phyloP scores from a whole-genome alignment of 2,888 invertebrate species.

The Nomada goodeniana region DNA sequence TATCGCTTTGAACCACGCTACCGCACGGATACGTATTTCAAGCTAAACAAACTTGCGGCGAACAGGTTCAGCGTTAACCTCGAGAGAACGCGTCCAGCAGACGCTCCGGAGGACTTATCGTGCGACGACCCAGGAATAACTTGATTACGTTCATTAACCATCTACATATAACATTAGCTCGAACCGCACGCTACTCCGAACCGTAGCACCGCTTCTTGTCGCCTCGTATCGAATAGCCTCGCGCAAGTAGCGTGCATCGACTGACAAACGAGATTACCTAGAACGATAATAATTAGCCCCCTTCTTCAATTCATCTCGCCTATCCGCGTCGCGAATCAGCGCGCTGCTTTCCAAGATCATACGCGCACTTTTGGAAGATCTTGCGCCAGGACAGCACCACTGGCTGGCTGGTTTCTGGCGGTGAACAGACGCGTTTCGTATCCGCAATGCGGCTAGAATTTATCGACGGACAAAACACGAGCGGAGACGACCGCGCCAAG shows the following conservation, averaged over 20 bases:
- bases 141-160: constrained; percentile 45
- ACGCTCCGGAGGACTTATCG: constrained; percentile 28
- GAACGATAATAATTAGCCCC: constrained; percentile 53
- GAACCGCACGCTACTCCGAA: constrained; percentile 3
- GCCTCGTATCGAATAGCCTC: constrained; percentile 27
- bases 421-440: constrained; percentile 14
- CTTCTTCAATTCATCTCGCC: constrained; percentile 25
- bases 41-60: too few species aligned
- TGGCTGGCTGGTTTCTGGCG: neutral
- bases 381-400: neutral
- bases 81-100: constrained; percentile 7
- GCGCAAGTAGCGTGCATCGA: constrained; percentile 32
- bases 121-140: constrained; percentile 53
- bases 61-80: neutral
- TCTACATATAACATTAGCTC: constrained; percentile 21
- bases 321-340: constrained; percentile 1
- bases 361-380: neutral
- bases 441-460: constrained; percentile 60
- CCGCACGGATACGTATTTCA: too few species aligned
- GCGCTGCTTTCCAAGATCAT: neutral
- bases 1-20: too few species aligned
- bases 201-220: constrained; percentile 35
- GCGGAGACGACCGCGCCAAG: constrained; percentile 38
- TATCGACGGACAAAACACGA: constrained; percentile 50
- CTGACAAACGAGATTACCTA: constrained; percentile 51